These are phyloP conservation scores for Dreissena rostriformis DNA, from an alignment of 1,140 invertebrate genomes.

Conservation along the genomic window DNA sequence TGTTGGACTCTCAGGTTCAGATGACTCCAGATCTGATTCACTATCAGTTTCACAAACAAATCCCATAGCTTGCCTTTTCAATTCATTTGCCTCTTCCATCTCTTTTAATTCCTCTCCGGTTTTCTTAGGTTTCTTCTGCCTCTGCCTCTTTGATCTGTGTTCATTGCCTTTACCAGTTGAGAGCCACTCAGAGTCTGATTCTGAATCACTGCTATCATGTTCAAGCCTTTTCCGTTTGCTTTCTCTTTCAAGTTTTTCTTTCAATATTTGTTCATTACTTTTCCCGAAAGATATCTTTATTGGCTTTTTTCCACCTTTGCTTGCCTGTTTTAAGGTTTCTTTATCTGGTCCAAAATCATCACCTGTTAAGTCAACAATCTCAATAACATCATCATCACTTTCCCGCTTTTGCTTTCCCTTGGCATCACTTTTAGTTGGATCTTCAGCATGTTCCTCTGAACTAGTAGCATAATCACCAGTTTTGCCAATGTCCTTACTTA, in stretches of 20 bases:
- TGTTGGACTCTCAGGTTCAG: slow-evolving; percentile 13
- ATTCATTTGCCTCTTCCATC: slow-evolving; percentile 35
- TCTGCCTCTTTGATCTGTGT: background rate
- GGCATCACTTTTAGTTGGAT: too few relatives aligned
- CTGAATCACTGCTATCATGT: background rate
- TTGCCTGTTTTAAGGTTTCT: background rate
- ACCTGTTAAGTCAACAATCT: slow-evolving; percentile 45
- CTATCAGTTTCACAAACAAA: slow-evolving; percentile 52
- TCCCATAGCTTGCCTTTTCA: slow-evolving; percentile 46
- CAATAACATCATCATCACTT: slow-evolving; percentile 41
- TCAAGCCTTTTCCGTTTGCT: background rate
- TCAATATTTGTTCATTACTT: slow-evolving; percentile 5
- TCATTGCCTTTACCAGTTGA: slow-evolving; percentile 2
- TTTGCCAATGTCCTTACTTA: background rate
- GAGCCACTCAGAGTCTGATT: background rate
- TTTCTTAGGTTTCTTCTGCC: slow-evolving; percentile 5
- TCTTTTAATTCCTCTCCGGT: slow-evolving; percentile 9
- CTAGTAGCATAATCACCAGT: background rate
- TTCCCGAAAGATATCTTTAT: slow-evolving; percentile 36
- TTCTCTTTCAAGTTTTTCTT: slow-evolving; percentile 1
- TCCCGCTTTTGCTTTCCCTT: too few relatives aligned
- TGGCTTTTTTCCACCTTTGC: slow-evolving; percentile 17
- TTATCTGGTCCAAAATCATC: slow-evolving; percentile 14
- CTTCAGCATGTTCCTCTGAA: too few relatives aligned
- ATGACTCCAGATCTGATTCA: slow-evolving; percentile 35